A percentile compares a stretch with the other conserved stretches of the same genome.
Evolutionary conservation across 35 echinoderm and acorn worm genomes (phyloP).

Genomic region (Ophiothrix spiculata): DNA sequence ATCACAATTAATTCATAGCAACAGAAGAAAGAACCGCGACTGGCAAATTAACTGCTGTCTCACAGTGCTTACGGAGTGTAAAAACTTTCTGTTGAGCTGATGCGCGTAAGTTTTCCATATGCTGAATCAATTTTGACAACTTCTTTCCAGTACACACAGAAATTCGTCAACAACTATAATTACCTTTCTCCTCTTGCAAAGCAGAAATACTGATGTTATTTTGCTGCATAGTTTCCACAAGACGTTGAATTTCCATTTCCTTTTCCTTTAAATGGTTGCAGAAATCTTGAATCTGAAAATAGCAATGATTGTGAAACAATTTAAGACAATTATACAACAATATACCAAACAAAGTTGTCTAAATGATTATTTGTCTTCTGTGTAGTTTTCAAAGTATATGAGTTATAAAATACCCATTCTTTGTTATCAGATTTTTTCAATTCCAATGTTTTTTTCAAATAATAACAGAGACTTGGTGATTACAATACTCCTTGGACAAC

Average conservation of each 20-base stretch:
- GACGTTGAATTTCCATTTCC: conserved; percentile 18
- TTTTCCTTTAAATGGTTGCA: conserved; percentile 5
- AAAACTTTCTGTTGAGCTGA: no score
- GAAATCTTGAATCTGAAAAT: conserved; percentile 29
- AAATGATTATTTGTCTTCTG: not conserved
- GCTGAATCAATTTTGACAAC: no score
- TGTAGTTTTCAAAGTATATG: not conserved
- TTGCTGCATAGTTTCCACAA: conserved; percentile 24
- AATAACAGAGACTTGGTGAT: no score
- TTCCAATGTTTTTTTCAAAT: not conserved
- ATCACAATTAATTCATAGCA: no score
- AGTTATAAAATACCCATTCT: not conserved
- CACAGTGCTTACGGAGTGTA: no score
- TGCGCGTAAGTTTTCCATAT: no score
- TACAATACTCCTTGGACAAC: no score
- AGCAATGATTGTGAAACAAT: not conserved
- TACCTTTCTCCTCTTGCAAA: conserved; percentile 39
- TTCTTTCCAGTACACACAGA: no score
- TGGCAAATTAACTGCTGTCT: no score
- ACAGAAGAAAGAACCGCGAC: no score
- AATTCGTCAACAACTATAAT: no score
- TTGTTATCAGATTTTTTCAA: not conserved
- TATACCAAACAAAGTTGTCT: not conserved
- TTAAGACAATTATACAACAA: not conserved
- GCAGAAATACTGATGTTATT: not conserved